These are phyloP conservation scores for Oceanodroma leucorhoa DNA, from an alignment of 2,797 vertebrate genomes.

Conservation along the genomic window DNA sequence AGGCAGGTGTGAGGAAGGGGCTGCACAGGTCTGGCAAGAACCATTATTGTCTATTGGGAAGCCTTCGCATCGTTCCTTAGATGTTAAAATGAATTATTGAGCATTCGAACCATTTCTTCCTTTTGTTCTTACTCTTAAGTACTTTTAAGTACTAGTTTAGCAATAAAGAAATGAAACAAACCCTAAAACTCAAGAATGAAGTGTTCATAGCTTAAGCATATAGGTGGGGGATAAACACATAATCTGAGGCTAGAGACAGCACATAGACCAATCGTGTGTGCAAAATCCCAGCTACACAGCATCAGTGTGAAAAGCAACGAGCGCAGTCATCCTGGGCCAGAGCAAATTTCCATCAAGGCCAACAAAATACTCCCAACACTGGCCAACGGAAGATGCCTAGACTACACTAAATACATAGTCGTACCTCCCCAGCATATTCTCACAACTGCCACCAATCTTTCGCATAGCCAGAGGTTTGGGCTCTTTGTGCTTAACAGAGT, in stretches of 20 bases:
- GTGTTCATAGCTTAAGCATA: background rate
- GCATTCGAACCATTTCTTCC: background rate
- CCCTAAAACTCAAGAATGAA: background rate
- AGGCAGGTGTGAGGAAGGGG: background rate
- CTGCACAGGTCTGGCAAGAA: background rate
- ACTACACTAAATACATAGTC: background rate
- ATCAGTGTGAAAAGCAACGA: background rate
- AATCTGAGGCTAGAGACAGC: background rate
- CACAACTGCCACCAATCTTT: background rate
- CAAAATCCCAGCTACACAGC: background rate
- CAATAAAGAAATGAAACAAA: background rate
- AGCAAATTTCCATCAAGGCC: background rate
- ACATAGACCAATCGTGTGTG: background rate
- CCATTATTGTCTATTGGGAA: background rate
- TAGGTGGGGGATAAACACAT: background rate
- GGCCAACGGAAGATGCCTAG: background rate
- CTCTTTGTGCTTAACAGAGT: background rate
- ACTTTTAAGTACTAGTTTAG: background rate
- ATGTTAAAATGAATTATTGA: background rate
- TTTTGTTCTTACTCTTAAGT: background rate
- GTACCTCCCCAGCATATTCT: background rate
- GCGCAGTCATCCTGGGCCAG: background rate
- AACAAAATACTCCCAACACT: background rate
- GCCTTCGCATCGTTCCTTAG: background rate
- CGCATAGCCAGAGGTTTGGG: background rate